These are phyloP conservation scores for Cyanoliseus patagonus DNA, from an alignment of 2,113 vertebrate genomes.

Conservation along the genomic window DNA sequence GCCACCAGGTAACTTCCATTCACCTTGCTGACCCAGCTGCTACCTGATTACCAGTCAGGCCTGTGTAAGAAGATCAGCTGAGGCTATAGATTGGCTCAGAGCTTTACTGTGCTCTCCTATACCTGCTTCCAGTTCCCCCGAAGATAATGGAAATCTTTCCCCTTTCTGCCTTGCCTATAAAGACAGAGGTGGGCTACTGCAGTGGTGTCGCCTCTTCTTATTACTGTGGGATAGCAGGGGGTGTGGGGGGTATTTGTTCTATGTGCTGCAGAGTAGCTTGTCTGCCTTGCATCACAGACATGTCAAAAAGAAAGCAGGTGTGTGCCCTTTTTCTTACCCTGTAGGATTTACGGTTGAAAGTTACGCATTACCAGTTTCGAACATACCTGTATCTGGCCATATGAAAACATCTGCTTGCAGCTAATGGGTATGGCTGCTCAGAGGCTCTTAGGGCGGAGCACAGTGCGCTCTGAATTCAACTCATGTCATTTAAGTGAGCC, in stretches of 20 bases:
- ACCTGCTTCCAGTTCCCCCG: neutral
- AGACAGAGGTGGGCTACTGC: neutral
- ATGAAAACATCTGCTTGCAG: neutral
- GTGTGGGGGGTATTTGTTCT: neutral
- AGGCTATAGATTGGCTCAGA: too few species aligned
- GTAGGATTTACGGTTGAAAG: neutral
- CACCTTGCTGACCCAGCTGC: neutral
- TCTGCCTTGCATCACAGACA: too few species aligned
- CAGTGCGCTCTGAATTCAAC: neutral
- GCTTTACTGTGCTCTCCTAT: neutral
- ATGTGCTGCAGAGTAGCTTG: accelerated
- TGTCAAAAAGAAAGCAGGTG: neutral
- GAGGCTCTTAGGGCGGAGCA: neutral
- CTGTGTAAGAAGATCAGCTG: neutral
- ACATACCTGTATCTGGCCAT: accelerated
- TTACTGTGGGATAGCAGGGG: accelerated
- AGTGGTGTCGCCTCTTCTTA: neutral
- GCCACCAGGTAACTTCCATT: accelerated
- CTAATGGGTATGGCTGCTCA: neutral
- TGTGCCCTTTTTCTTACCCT: neutral
- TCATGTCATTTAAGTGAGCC: neutral
- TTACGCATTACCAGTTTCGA: accelerated
- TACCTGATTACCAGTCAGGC: neutral
- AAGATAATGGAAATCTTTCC: neutral
- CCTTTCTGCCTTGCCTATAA: neutral